Base-by-base conservation (phyloP, 2,888 invertebrate genomes). In the Mycalesis mineus region DNA sequence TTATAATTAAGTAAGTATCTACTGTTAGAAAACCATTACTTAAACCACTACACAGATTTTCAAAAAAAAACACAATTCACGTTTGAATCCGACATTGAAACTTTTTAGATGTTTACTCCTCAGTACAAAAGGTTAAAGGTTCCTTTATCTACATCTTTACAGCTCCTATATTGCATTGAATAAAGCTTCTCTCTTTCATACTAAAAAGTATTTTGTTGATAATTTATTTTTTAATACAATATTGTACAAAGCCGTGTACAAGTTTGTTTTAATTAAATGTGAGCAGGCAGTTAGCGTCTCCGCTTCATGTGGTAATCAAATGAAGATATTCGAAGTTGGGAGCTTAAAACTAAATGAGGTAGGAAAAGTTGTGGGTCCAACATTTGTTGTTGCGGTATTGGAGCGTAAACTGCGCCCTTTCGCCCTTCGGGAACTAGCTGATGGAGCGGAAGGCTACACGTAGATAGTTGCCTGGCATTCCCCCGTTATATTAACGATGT, bases 391-490 rank as follows among this genome's bases (percentile, higher is more conserved):
- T 37, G 13, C 13, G 8, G 37, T n/a, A 37, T 22, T 8, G 13
- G 13, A 22, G 17, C 36, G 31, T 17, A 11, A 33, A 37, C 13
- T 13, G 37, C 4, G 39, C 45, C 45, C 33, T 33, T 33, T 7
- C 52, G 47, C 22, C 22, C 42, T 40, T 53, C 31, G 42, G 39
- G 49, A 44, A 44, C 36, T 22, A 51, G 51, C 36, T 50, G 47
- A 37, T 55, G 58, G 48, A 52, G 49, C 53, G 44, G 42, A 58
- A 55, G 37, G 51, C 42, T 42, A 13, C 36, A 44, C 48, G 51
- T 55, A 42, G 58, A 22, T 13, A 22, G 28, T 33, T 31, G 14
- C 31, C 7, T 29, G 8, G 8, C 14, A 28, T 7, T 13, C 28
- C n/a, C 28, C 28, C 13, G 28, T 14, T 13, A 39, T n/a, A n/a